Evolutionary conservation across 2,888 invertebrate genomes (phyloP).

Genomic region (Temnothorax ravouxi): DNA sequence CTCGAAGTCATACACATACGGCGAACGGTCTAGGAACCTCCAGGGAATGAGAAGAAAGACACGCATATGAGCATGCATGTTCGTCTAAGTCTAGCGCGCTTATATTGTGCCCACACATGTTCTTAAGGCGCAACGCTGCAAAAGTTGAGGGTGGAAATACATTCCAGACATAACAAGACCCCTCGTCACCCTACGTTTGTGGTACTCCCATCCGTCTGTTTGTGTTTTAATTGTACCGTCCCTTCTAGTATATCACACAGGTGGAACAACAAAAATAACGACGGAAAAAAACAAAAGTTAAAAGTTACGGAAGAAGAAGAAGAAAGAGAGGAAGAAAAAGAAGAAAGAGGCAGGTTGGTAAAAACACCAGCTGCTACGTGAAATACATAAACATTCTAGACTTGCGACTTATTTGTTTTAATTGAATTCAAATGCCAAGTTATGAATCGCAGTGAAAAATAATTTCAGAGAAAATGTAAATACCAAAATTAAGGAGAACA

Average conservation of each 20-base stretch:
- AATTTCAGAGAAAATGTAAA: neutral
- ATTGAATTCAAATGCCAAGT: constrained; percentile 25
- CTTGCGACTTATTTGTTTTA: constrained; percentile 40
- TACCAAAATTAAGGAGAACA: constrained; percentile 1
- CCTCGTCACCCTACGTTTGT: constrained; percentile 32
- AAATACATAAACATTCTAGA: constrained; percentile 32
- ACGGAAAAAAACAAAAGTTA: constrained; percentile 7
- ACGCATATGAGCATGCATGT: constrained; percentile 21
- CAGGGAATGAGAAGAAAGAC: constrained; percentile 6
- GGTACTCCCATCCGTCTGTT: constrained; percentile 47
- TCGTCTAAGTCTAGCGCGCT: constrained; percentile 40
- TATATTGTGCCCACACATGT: constrained; percentile 63
- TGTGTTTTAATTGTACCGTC: constrained; percentile 56
- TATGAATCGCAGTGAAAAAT: constrained; percentile 39
- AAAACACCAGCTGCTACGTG: constrained; percentile 49
- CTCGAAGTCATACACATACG: constrained; percentile 46
- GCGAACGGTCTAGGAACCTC: constrained; percentile 31
- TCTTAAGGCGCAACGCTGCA: constrained; percentile 37
- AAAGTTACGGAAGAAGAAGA: neutral
- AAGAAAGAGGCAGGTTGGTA: neutral
- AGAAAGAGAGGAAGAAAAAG: neutral
- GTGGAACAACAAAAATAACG: constrained; percentile 52
- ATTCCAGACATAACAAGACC: constrained; percentile 51
- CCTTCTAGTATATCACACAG: constrained; percentile 47
- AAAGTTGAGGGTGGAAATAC: constrained; percentile 60